Evolutionary conservation across 2,888 invertebrate species (phyloP), one percentile per base, ranked within the genome.

Genomic region (Cheilosia pagana): DNA sequence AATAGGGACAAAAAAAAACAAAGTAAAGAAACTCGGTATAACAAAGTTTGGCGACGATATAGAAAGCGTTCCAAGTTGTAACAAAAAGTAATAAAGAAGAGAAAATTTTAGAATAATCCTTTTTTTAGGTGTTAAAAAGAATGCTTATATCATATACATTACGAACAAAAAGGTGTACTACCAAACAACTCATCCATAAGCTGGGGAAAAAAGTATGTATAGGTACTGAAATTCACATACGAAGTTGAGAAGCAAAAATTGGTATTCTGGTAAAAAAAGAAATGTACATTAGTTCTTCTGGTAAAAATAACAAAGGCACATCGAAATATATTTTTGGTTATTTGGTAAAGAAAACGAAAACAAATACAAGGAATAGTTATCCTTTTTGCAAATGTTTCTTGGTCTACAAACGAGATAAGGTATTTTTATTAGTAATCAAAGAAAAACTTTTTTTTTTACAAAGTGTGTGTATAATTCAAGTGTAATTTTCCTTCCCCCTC

Each of bases 181-280:
- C 35, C 12, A 35, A 0, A 12, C 35, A 35, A 55, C 2, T n/a
- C 1, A 25, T 41, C 5, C 23, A 60, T 43, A 21, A 23, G 23
- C 21, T 23, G n/a, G 23, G n/a, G 2, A 10, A n/a, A n/a, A n/a
- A n/a, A n/a, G n/a, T n/a, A n/a, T n/a, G n/a, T n/a, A n/a, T n/a
- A n/a, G n/a, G n/a, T n/a, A n/a, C n/a, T 28, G 23, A 19, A 43
- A 21, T 68, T 5, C 14, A 62, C 21, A 60, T 3, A 52, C 39
- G 81, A 85, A 85, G 85, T 87, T 85, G 87, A 87, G 87, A 87
- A 87, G 87, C 87, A 87, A 87, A 82, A 87, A 83, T 85, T 71
- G 53, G 63, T 81, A 25, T 60, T 25, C 19, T 63, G 83, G 63
- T 75, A 55, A 70, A 79, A 79, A 63, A 55, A 48, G 68, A 39